Percentiles rank a stretch among this genome's conserved stretches.
These are phyloP conservation scores for Xenus cinereus DNA, from an alignment of 2,113 vertebrate genomes.

Conservation along the genomic window DNA sequence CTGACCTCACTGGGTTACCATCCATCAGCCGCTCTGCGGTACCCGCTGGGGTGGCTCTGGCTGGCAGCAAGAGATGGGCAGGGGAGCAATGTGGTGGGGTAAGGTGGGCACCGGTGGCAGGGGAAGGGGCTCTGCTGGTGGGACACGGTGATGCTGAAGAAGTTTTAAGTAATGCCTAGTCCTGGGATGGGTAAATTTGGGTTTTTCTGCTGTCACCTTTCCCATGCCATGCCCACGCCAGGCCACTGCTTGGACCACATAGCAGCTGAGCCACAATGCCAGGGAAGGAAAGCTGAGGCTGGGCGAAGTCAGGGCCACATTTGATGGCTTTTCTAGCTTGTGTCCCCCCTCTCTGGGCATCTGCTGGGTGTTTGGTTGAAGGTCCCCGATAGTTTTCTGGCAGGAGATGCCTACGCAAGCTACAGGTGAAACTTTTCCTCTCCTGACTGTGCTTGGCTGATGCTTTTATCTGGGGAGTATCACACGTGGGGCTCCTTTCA, in stretches of 20 bases:
- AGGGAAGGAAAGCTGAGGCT: background rate
- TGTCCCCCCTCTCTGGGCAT: background rate
- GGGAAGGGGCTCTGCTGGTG: background rate
- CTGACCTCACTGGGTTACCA: background rate
- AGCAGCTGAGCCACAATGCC: background rate
- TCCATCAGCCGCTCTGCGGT: background rate
- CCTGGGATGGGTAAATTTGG: background rate
- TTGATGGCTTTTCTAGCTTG: background rate
- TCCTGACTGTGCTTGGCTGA: rapidly evolving
- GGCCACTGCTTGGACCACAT: background rate
- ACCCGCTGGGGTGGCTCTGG: background rate
- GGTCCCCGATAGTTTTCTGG: background rate
- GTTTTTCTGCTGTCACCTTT: background rate
- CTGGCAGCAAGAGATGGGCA: background rate
- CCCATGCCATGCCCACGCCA: background rate
- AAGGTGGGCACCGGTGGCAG: background rate
- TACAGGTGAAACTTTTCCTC: background rate
- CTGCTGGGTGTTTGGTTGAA: background rate
- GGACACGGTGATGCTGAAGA: background rate
- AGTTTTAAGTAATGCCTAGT: background rate
- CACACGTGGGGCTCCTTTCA: rapidly evolving
- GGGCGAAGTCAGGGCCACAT: background rate
- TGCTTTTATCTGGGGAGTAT: rapidly evolving
- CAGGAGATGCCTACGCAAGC: background rate
- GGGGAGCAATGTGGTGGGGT: background rate